Evolutionary conservation across 2,113 vertebrate species (phyloP).

Genomic region (Crotalus horridus): DNA sequence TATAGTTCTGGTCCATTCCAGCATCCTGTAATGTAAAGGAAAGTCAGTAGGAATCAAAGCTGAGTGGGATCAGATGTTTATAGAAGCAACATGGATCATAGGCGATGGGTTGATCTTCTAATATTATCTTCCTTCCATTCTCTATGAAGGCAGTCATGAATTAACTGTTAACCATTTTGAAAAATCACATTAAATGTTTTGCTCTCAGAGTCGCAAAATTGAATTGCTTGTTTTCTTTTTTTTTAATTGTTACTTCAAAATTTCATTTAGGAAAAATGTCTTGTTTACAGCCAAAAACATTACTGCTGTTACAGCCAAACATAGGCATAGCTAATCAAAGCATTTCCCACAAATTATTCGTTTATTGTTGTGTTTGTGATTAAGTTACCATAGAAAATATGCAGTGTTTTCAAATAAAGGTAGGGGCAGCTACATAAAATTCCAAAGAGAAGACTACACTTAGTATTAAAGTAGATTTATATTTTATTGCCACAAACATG

Average conservation of each 20-base stretch:
- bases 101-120: not conserved
- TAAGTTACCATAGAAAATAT: conserved; percentile 41
- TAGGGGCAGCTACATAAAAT: conserved; percentile 18
- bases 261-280: conserved; percentile 38
- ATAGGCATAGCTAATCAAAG: not conserved
- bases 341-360: conserved; percentile 35
- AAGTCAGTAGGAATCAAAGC: not conserved
- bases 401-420: conserved; percentile 39
- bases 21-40: not conserved
- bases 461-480: conserved; percentile 19
- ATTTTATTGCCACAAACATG: conserved; percentile 39
- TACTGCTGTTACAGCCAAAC: not conserved
- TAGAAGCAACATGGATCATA: not conserved
- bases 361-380: conserved; percentile 6
- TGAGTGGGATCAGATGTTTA: not conserved
- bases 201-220: not conserved
- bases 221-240: not conserved
- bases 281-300: conserved; percentile 35
- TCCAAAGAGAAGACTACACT: conserved; percentile 35
- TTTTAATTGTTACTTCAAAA: not conserved
- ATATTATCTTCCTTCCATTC: not conserved
- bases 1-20: not conserved
- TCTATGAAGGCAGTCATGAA: not conserved
- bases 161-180: not conserved
- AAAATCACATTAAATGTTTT: not conserved